Evolutionary conservation across 2,797 vertebrate genomes (phyloP).

Genomic region (Poeciliopsis presidionis): DNA sequence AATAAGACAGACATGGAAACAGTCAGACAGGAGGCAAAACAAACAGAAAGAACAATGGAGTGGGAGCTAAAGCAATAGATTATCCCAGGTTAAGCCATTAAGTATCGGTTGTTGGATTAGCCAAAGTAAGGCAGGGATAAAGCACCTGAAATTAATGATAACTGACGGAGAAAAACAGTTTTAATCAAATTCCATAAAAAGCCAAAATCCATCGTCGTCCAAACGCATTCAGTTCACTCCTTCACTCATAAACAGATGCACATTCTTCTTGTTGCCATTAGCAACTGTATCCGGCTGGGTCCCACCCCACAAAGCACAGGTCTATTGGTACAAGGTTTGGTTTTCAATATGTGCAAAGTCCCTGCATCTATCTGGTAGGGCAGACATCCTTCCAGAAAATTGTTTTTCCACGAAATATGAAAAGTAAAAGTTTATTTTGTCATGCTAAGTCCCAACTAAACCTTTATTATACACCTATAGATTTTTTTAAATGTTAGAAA

Average conservation of each 20-base stretch:
- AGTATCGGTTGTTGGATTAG: constrained; percentile 52
- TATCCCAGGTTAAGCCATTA: constrained; percentile 52
- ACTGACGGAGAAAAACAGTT: constrained; percentile 33
- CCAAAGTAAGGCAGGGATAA: constrained; percentile 50
- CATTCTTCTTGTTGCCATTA: constrained; percentile 53
- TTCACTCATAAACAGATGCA: constrained; percentile 16
- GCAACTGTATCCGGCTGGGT: constrained; percentile 50
- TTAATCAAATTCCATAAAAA: constrained; percentile 20
- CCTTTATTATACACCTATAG: constrained; percentile 22
- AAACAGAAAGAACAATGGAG: constrained; percentile 43
- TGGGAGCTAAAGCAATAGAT: constrained; percentile 51
- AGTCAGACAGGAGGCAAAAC: constrained; percentile 45
- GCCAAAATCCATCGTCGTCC: constrained; percentile 7
- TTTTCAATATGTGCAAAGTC: constrained; percentile 47
- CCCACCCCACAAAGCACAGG: constrained; percentile 53
- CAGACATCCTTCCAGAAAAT: constrained; percentile 31
- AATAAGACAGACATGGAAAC: constrained; percentile 50
- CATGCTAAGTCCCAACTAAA: constrained; percentile 37
- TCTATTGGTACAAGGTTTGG: constrained; percentile 49
- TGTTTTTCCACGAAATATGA: constrained; percentile 47
- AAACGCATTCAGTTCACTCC: constrained; percentile 17
- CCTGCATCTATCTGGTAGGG: constrained; percentile 25
- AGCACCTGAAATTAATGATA: constrained; percentile 37
- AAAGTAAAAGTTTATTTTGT: constrained; percentile 37
- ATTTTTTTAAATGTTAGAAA: neutral